Base-by-base conservation (phyloP, 2,888 invertebrate species). In the Taenaris catops region DNA sequence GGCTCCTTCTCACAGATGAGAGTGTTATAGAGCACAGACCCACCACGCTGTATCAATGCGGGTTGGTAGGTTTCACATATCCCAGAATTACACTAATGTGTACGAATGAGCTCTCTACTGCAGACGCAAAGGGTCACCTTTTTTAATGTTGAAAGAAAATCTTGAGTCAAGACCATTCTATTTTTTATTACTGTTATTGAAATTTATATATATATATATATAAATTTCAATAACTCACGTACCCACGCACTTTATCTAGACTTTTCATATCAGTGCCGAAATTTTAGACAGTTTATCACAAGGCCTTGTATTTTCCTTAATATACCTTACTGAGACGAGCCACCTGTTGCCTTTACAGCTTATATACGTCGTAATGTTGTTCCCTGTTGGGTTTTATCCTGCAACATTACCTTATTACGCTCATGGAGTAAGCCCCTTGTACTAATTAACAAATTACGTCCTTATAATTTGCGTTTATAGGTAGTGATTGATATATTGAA, bases 331-430 rank as follows among this genome's bases (percentile, higher is more conserved):
- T 38, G 37, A 38, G 37, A 24, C 25, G 32, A 27, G 34, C 38
- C 45, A 43, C 45, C 45, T 45, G 45, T 42, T 43, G 37, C 36
- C 37, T 12, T 17, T 7, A 24, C 35, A 25, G 35, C 36, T 35
- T 39, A 43, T 39, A 39, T 43, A 28, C 21, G 39, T 33, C 33
- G 39, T 38, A 39, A 43, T 21, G 28, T 21, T 34, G 29, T 33
- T 36, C 28, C 39, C 35, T 25, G 42, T 25, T 29, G 42, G 33
- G 17, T 39, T 25, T 25, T 21, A 25, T 34, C 29, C 28, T 36
- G 21, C 25, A 38, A 35, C 35, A 35, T 42, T 36, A 43, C 35
- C 33, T 36, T 35, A 36, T 43, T 39, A 39, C 23, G 21, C 17
- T 23, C 8, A 23, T 14, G 23, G 16, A 29, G 25, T 12, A 32